Evolutionary conservation across 1,140 invertebrate genomes (phyloP), one percentile per base, ranked within the genome.

Genomic region (Pachyrhynchus sulphureomaculatus): DNA sequence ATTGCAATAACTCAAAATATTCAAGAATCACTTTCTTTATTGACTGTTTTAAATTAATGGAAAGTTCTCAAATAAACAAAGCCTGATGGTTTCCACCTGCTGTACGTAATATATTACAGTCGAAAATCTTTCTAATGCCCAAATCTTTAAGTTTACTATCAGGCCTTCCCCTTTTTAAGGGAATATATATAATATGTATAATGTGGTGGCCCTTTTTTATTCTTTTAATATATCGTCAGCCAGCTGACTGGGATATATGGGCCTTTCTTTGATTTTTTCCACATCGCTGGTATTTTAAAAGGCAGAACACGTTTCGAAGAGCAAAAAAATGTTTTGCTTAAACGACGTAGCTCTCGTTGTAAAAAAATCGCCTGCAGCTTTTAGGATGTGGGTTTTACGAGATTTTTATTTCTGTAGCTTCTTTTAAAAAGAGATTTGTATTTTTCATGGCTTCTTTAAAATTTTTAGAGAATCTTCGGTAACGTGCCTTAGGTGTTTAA

Each of bases 171-270:
- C 15, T 12, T 29, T 20, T 21, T 55, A n/a, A 13, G 1, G 12
- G n/a, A 12, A 49, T 15, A 42, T n/a, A 55, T 42, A 44, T n/a
- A n/a, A n/a, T 55, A 44, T 42, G 39, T 55, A 20, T 55, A 55
- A 42, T 55, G 20, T 23, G 12, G 37, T 42, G 23, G 49, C 6
- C 23, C 29, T 48, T 49, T 49, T 59, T 58, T 39, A 48, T 49
- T 59, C 56, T 59, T 59, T 59, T 51, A 59, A 59, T 59, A 59
- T 49, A 59, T 59, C 33, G 45, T 34, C 56, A 49, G 32, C 56
- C 56, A 17, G 56, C 45, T 59, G 56, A 59, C 56, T 59, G 17
- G 20, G 20, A 47, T 47, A 47, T 47, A 47, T 47, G 20, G 44
- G 15, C 44, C n/a, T 29, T 47, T 45, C n/a, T 47, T 47, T 47